Evolutionary conservation across 2,888 invertebrate species (phyloP).

Genomic region (Julus scanicus): DNA sequence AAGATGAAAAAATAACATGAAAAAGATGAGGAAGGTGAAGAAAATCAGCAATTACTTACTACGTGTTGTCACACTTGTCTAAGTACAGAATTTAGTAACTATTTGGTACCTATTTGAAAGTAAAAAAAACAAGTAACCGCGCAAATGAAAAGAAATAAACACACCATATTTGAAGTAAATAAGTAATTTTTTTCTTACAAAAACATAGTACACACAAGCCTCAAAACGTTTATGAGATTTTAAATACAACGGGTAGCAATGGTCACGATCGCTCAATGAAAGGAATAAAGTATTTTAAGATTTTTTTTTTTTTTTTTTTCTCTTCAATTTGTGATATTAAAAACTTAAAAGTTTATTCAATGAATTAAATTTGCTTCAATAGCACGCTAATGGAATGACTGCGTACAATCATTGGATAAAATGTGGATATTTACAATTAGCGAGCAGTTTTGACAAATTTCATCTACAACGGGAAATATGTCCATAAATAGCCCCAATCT

Average conservation of each 20-base stretch:
- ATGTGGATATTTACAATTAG: slow-evolving; percentile 44
- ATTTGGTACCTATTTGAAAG: too few species aligned
- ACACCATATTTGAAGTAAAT: slow-evolving; percentile 23
- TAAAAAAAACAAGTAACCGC: not conserved
- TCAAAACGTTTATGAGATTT: slow-evolving; percentile 43
- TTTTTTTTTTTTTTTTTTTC: not conserved
- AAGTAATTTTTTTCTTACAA: slow-evolving; percentile 45
- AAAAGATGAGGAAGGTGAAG: too few species aligned
- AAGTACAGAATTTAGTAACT: too few species aligned
- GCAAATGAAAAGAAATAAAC: not conserved
- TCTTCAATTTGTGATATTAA: slow-evolving; percentile 8
- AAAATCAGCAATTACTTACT: too few species aligned
- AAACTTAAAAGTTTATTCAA: slow-evolving; percentile 30
- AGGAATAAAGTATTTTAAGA: slow-evolving; percentile 45
- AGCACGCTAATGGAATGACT: slow-evolving; percentile 47
- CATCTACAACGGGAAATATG: slow-evolving; percentile 8
- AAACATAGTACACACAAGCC: slow-evolving; percentile 45
- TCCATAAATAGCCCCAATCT: slow-evolving; percentile 32
- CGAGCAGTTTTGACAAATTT: slow-evolving; percentile 37
- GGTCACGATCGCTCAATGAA: slow-evolving; percentile 14
- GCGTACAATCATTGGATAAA: slow-evolving; percentile 43
- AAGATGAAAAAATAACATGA: too few species aligned
- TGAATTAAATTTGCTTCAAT: slow-evolving; percentile 24
- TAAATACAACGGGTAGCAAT: slow-evolving; percentile 45
- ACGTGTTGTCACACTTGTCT: too few species aligned